These are phyloP conservation scores for Vidua chalybeata DNA, from an alignment of 2,113 vertebrate genomes.

Conservation along the genomic window DNA sequence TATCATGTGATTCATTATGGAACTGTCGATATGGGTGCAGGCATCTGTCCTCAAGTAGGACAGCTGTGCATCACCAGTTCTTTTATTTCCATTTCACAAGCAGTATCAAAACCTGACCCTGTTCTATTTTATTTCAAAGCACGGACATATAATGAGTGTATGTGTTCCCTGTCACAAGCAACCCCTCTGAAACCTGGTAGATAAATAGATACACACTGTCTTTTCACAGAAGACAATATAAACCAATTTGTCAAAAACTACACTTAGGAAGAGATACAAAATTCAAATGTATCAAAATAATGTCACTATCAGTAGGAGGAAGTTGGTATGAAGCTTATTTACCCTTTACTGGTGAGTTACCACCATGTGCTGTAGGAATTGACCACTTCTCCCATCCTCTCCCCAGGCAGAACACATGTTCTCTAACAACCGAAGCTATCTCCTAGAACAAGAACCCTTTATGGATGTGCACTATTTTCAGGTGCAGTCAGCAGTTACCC, in stretches of 20 bases:
- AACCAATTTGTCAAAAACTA: not conserved
- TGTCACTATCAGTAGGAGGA: not conserved
- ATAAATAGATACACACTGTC: not conserved
- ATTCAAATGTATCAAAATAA: not conserved
- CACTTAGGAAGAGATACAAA: not conserved
- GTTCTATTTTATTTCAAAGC: not conserved
- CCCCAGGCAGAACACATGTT: not conserved
- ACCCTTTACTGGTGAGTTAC: not conserved
- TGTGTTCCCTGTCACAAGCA: not conserved
- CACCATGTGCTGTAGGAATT: not conserved
- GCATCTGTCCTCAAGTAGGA: not conserved
- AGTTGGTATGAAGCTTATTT: not conserved
- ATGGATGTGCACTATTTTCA: not conserved
- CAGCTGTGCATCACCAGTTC: rapidly evolving
- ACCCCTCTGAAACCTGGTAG: not conserved
- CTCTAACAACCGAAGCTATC: not conserved
- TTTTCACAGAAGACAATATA: not conserved
- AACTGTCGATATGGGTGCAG: not conserved
- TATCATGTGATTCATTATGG: not conserved
- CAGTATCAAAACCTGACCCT: not conserved
- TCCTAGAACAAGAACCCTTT: not conserved
- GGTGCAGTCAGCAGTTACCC: not conserved
- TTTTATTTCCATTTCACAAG: not conserved
- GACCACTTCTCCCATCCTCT: not conserved
- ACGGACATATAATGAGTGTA: not conserved